Evolutionary conservation across 2,888 invertebrate genomes (phyloP), one percentile per base, ranked within the genome.

Genomic region (Plagodis dolabraria): DNA sequence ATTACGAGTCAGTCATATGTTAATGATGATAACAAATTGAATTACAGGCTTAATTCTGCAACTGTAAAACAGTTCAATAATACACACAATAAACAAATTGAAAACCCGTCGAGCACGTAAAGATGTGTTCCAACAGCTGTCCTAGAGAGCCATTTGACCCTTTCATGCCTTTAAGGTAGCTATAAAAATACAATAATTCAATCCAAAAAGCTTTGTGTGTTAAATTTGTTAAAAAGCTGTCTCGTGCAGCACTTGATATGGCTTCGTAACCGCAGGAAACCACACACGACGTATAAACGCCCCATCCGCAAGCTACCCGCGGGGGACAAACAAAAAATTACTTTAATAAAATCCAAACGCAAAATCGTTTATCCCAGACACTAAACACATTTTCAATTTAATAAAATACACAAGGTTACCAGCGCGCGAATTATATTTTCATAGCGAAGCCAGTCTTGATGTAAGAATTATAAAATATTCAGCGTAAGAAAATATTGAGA

Each of bases 331-430:
- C 38, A 54, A 34, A 44, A 40, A 53, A 42, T 46, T 38, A 12
- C 22, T 54, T 12, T 22, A 33, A 52, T 49, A 53, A 60, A 49
- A 56, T 49, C 51, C 40, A 6, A 47, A 36, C 51, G 12, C 33
- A 42, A 51, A 51, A 58, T 36, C 47, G 47, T 58, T 58, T 52
- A 57, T 46, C 42, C 53, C 44, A 54, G 54, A 51, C 57, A 44
- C 51, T 57, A 53, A 62, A 62, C 51, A 58, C 57, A 60, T 57
- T 67, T 59, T 62, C 49, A 65, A 57, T 67, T 63, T 62, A 63
- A 49, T 33, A 60, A 57, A 60, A 64, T 34, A 58, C 54, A 49
- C 52, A 54, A 12, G 44, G 43, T 48, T 57, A 35, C 42, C 47
- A 35, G 12, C 53, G 58, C 12, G 43, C 33, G 52, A 57, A 59